phyloP scores from a whole-genome alignment of 2,888 invertebrate genomes.

The Sipha maydis region DNA sequence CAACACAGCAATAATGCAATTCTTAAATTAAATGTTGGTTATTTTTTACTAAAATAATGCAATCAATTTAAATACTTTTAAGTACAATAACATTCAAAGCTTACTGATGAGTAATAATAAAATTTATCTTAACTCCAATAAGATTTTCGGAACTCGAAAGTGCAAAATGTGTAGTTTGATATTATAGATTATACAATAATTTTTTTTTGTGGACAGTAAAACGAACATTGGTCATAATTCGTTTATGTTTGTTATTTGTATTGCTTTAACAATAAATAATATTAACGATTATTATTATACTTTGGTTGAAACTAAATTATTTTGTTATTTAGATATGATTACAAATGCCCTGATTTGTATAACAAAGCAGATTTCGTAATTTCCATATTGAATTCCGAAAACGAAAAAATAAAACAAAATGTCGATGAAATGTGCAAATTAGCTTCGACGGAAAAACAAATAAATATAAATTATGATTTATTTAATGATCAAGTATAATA shows the following conservation, averaged over 20 bases:
- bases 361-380: constrained; percentile 33
- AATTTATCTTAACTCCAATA: no score
- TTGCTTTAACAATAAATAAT: background rate
- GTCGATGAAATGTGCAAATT: constrained; percentile 26
- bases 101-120: no score
- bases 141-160: no score
- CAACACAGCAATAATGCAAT: no score
- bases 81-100: no score
- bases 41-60: no score
- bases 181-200: no score
- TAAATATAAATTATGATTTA: background rate
- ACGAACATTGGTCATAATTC: no score
- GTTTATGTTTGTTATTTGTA: background rate
- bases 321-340: background rate
- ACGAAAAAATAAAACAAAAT: background rate
- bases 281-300: background rate
- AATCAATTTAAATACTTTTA: no score
- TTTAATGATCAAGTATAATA: constrained; percentile 32
- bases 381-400: constrained; percentile 14
- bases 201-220: no score
- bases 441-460: constrained; percentile 5
- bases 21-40: no score
- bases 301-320: background rate
- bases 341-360: background rate
- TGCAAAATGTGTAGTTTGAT: no score